Base-by-base conservation (phyloP, 2,888 invertebrate species). In the Taphrorychus bicolor region DNA sequence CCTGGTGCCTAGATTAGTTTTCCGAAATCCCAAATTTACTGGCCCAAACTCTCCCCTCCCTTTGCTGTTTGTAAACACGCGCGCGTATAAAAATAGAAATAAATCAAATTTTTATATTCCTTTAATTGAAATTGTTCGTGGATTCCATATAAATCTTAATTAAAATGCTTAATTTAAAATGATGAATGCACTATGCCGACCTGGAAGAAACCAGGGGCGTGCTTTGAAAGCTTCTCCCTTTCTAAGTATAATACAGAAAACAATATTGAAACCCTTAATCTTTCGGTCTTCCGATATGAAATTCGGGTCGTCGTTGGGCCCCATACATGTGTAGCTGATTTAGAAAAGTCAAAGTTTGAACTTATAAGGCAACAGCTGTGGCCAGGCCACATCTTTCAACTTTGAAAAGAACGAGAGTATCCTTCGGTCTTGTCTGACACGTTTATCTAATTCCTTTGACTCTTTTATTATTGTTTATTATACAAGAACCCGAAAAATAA, bases 291-390 rank as follows among this genome's bases (percentile, higher is more conserved):
- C 69, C 61, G 51, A 65, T 69, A 65, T 66, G 66, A 60, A 69
- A 69, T 65, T 65, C 69, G 59, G 54, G 42, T 57, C 61, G 56
- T 54, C 63, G 42, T 66, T 56, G 59, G 70, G 69, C 69, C 69
- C 63, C 62, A 66, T 70, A 74, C 71, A 73, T 70, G 71, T 70
- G 73, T 73, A 75, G 76, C 76, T 76, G 77, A 77, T 78, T 78
- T 76, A 73, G 76, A 76, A 77, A 79, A 77, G 77, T 76, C 75
- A 77, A 77, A 78, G 76, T 78, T 78, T 75, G 74, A 75, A 76
- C 77, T 78, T 77, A 77, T 76, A 76, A 70, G 71, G 75, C 73
- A 76, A 77, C 78, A 73, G 76, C 71, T 78, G 78, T 74, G 71
- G 68, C 76, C 78, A 76, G 70, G 72, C 76, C 73, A 74, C 74